Evolutionary conservation across 2,888 invertebrate species (phyloP).

Genomic region (Hydraecia micacea): DNA sequence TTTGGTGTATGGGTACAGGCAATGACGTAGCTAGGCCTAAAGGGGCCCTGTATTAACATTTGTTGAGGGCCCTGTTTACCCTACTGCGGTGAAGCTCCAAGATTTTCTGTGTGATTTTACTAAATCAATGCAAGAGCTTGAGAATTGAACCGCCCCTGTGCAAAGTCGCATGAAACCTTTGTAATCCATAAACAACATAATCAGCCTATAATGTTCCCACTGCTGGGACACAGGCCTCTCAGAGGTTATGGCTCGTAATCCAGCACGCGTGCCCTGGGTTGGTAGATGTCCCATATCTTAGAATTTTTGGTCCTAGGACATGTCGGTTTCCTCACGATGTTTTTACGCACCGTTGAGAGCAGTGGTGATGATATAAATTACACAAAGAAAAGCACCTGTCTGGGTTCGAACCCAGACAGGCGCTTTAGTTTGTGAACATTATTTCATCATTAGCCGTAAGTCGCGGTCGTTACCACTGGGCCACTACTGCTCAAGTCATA

Average conservation of each 20-base stretch:
- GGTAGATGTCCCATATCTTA: background rate
- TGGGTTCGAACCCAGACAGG: too few species aligned
- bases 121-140: background rate
- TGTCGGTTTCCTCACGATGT: too few species aligned
- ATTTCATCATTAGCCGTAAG: too few species aligned
- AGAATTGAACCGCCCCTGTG: background rate
- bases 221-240: background rate
- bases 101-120: background rate
- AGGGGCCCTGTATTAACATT: background rate
- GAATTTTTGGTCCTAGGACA: background rate
- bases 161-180: background rate
- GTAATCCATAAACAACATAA: background rate
- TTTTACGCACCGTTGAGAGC: too few species aligned
- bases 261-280: background rate
- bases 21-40: background rate
- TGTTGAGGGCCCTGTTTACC: background rate
- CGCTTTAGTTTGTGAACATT: too few species aligned
- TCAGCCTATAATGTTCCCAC: too few species aligned
- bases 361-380: background rate
- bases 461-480: too few species aligned
- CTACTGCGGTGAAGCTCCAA: background rate
- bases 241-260: fast-evolving
- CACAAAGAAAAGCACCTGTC: too few species aligned
- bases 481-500: too few species aligned
- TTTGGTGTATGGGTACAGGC: background rate